These are phyloP conservation scores for Menidia beryllina DNA, from an alignment of 2,113 vertebrate genomes.

Conservation along the genomic window DNA sequence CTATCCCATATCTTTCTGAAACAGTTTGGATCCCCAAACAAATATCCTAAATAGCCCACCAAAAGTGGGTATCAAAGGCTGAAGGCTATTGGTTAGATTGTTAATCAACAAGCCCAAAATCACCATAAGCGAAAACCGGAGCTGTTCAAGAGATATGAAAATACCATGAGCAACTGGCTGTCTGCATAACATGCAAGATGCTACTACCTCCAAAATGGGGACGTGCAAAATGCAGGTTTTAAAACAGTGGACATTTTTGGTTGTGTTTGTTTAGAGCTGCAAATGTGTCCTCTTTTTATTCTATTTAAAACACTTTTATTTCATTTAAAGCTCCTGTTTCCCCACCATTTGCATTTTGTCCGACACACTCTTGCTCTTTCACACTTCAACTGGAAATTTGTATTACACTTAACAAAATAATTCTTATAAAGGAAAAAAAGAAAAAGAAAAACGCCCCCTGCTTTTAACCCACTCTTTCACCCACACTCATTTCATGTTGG, in stretches of 20 bases:
- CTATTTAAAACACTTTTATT: not conserved
- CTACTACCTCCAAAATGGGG: too few species aligned
- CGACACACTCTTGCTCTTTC: not conserved
- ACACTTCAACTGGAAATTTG: not conserved
- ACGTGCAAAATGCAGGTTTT: not conserved
- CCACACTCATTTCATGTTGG: not conserved
- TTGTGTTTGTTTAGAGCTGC: not conserved
- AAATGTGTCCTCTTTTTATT: conserved; percentile 1
- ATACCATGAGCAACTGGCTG: not conserved
- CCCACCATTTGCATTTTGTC: not conserved
- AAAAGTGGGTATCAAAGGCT: too few species aligned
- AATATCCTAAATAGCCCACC: too few species aligned
- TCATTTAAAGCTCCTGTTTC: not conserved
- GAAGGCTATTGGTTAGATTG: too few species aligned
- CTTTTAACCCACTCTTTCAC: conserved; percentile 16
- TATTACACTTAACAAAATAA: not conserved
- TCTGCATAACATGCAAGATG: not conserved
- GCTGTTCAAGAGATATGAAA: not conserved
- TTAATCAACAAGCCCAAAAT: not conserved
- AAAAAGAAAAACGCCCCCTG: not conserved
- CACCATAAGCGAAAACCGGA: too few species aligned
- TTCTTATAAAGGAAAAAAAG: not conserved
- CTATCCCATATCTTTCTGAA: not conserved
- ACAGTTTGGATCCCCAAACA: not conserved
- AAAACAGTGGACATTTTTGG: not conserved